These are phyloP conservation scores for Mycteria americana DNA, from an alignment of 2,797 vertebrate species.

Conservation along the genomic window DNA sequence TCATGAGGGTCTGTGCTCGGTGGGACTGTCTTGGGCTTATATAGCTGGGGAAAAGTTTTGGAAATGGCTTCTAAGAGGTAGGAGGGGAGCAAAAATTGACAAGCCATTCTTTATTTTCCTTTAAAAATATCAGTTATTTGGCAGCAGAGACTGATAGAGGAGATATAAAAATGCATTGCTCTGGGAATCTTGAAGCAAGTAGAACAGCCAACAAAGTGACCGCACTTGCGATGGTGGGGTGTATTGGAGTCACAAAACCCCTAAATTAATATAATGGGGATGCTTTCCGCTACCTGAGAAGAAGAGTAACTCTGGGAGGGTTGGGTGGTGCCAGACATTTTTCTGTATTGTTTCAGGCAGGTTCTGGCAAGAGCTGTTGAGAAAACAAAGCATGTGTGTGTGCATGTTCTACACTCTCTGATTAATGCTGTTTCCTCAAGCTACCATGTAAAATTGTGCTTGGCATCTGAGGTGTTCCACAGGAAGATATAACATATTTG, in stretches of 20 bases:
- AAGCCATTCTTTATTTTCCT: neutral
- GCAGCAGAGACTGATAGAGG: neutral
- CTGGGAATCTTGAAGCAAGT: neutral
- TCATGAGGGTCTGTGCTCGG: neutral
- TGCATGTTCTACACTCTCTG: neutral
- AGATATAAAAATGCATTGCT: neutral
- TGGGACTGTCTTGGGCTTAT: neutral
- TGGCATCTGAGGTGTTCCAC: neutral
- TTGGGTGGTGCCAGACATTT: neutral
- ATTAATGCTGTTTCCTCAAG: neutral
- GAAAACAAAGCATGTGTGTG: neutral
- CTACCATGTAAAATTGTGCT: neutral
- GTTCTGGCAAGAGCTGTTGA: neutral
- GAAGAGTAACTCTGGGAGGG: neutral
- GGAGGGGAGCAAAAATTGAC: neutral
- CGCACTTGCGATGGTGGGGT: neutral
- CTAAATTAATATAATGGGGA: neutral
- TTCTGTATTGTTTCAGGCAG: neutral
- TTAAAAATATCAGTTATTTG: neutral
- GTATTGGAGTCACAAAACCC: neutral
- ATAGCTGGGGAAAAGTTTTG: neutral
- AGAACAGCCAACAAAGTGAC: neutral
- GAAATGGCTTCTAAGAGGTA: neutral
- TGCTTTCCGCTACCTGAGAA: neutral
- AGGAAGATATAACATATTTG: neutral